Evolutionary conservation across 2,797 vertebrate genomes (phyloP).

Genomic region (Sphenodon punctatus): DNA sequence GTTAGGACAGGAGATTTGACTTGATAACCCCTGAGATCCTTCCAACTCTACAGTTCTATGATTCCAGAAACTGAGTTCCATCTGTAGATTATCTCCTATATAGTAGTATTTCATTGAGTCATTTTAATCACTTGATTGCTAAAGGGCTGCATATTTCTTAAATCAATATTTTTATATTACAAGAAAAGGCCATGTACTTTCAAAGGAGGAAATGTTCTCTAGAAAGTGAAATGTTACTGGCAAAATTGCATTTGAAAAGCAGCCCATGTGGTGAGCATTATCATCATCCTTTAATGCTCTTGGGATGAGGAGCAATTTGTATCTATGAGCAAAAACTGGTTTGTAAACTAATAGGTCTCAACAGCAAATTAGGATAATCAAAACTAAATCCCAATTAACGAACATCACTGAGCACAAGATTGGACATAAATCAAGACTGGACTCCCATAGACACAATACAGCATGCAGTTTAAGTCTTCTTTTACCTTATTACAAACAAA

Average conservation of each 20-base stretch:
- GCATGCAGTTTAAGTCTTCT: not conserved
- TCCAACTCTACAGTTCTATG: too few relatives aligned
- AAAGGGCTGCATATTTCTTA: not conserved
- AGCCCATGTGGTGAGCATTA: not conserved
- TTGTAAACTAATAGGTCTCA: not conserved
- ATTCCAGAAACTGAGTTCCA: too few relatives aligned
- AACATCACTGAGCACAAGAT: too few relatives aligned
- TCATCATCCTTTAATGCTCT: not conserved
- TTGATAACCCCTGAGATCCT: too few relatives aligned
- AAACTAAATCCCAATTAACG: not conserved
- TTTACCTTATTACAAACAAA: not conserved
- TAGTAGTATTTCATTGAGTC: too few relatives aligned
- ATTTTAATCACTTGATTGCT: not conserved
- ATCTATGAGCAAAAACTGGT: not conserved
- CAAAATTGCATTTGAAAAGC: not conserved
- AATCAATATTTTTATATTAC: not conserved
- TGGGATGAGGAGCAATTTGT: not conserved
- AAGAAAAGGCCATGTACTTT: not conserved
- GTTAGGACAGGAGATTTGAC: not conserved
- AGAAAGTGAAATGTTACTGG: not conserved
- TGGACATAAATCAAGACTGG: too few relatives aligned
- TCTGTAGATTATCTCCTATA: too few relatives aligned
- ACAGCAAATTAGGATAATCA: not conserved
- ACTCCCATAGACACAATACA: too few relatives aligned
- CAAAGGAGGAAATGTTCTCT: not conserved